Evolutionary conservation across 1,140 invertebrate species (phyloP).

Genomic region (Dinothrombium tinctorium): DNA sequence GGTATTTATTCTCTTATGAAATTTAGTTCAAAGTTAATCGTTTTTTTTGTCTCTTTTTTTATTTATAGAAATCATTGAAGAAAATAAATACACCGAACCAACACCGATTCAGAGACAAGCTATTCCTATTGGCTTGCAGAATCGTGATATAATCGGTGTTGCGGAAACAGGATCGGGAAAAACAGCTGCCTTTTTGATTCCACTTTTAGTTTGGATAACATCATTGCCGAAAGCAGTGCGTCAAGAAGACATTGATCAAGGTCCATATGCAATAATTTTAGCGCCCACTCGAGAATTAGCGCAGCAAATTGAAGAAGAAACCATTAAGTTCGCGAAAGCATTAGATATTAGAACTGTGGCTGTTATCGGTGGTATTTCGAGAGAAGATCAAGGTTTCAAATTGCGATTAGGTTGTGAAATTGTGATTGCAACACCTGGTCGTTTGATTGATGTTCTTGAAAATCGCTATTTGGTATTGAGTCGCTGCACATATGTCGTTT

Average conservation of each 20-base stretch:
- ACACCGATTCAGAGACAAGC: conserved; percentile 98
- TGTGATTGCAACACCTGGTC: conserved; percentile 98
- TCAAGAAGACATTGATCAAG: conserved; percentile 30
- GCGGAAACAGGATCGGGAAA: conserved; percentile 97
- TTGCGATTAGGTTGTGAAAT: conserved; percentile 93
- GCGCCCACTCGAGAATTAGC: conserved; percentile 96
- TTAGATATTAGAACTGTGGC: conserved; percentile 88
- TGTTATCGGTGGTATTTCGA: conserved; percentile 85
- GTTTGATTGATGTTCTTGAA: conserved; percentile 94
- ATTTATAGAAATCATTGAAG: conserved; percentile 64
- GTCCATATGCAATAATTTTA: conserved; percentile 97
- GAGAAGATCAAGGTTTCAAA: conserved; percentile 95
- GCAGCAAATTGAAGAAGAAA: conserved; percentile 98
- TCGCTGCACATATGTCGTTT: conserved; percentile 51
- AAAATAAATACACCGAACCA: conserved; percentile 37
- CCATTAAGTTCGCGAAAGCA: conserved; percentile 83
- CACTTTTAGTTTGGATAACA: conserved; percentile 91
- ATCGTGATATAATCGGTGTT: conserved; percentile 96
- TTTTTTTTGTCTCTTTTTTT: no score
- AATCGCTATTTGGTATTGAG: conserved; percentile 73
- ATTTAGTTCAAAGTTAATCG: no score
- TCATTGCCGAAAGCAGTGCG: conserved; percentile 53
- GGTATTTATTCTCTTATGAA: no score
- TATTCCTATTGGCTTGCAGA: conserved; percentile 93
- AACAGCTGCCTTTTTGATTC: conserved; percentile 93